Evolutionary conservation across 2,797 vertebrate genomes (phyloP).

Genomic region (Clamator glandarius): DNA sequence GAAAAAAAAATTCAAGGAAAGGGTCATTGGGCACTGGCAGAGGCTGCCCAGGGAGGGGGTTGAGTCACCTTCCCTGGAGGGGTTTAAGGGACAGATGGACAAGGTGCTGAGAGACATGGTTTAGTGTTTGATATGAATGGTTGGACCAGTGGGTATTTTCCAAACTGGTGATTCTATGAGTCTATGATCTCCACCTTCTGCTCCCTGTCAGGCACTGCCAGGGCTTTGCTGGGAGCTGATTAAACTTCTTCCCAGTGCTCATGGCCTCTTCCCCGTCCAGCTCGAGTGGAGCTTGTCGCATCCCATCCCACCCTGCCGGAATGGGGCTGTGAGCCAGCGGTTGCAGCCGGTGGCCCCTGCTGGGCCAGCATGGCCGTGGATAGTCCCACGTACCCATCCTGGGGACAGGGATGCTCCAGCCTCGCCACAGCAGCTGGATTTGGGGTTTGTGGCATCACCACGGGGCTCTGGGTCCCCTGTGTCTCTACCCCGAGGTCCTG

Average conservation of each 20-base stretch:
- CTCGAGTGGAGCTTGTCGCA: not conserved
- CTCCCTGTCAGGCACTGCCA: not conserved
- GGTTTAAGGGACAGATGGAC: too few relatives aligned
- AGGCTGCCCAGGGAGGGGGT: too few relatives aligned
- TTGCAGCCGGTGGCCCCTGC: not conserved
- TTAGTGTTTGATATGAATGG: too few relatives aligned
- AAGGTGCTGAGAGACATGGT: too few relatives aligned
- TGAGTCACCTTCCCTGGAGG: too few relatives aligned
- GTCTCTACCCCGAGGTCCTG: not conserved
- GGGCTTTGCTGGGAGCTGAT: not conserved
- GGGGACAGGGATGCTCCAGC: not conserved
- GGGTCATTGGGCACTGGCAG: too few relatives aligned
- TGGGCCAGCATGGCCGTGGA: not conserved
- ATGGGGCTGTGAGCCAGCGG: not conserved
- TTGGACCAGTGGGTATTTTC: too few relatives aligned
- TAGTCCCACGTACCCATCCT: not conserved
- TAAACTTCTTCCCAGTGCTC: not conserved
- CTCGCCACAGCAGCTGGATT: fast-evolving
- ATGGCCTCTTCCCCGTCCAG: not conserved
- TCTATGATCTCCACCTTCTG: not conserved
- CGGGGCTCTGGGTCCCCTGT: fast-evolving
- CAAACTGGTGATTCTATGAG: too few relatives aligned
- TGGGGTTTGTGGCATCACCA: not conserved
- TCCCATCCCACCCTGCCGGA: not conserved
- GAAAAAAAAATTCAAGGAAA: too few relatives aligned